Base-by-base conservation (phyloP, 1,140 invertebrate genomes). In the Himalopsyche phryganea region DNA sequence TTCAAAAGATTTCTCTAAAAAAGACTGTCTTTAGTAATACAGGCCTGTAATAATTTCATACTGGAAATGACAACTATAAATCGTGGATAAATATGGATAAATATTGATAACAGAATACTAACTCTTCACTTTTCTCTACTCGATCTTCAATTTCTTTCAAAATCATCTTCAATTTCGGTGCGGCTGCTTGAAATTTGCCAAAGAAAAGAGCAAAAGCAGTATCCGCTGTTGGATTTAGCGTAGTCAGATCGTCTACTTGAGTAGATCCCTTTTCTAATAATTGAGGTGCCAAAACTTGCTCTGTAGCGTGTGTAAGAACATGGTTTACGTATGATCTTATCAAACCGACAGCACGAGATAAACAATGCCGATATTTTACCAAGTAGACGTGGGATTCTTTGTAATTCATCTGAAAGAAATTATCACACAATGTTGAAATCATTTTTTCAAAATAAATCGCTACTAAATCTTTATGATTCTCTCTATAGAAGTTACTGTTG, bases 161-260 rank as follows among this genome's bases (percentile, higher is more conserved):
- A 3, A 96, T 81, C 40, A 85, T 80, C 66, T 86, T 91, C 0
- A 94, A 81, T 70, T 93, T 89, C 0, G 88, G 85, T 0, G 94
- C 86, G 51, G 90, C 88, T 0, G 91, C 88, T 73, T 94, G 89
- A 75, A 97, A 97, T 75, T 95, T 94, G 0, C 94, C 94, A 72
- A 97, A 98, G 68, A 94, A 94, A 1, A 96, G 72, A 0, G 93
- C 91, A 71, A 94, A 90, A 0, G 91, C 88, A 20, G 91, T 86
- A 68, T 94, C 90, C 1, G 81, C 73, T 55, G 68, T 66, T 10
- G 57, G 49, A 23, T 48, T 56, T n/a, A 65, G 59, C 48, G 55
- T 62, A 55, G 56, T 60, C 50, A 61, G 62, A 32, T 69, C 75
- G 32, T 79, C 77, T 28, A 65, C 68, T 20, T 76, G 74, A 0